Conservation (phyloP, 1,140 invertebrate species). For the Bradysia coprophila region DNA sequence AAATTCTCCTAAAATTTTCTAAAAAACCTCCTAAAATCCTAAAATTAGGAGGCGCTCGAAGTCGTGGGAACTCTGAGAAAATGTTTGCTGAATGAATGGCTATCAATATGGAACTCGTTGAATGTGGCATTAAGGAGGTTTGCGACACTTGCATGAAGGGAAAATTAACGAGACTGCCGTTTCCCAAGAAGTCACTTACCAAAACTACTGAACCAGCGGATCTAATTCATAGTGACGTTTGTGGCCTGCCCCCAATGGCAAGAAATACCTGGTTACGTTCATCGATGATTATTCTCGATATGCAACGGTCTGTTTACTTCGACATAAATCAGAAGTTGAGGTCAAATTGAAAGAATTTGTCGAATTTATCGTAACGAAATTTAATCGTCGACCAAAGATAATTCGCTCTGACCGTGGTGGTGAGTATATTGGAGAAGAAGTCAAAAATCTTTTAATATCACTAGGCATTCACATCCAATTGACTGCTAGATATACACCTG, state of each 20-base stretch:
- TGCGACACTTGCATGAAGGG: conserved; percentile 8
- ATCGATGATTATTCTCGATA: conserved; percentile 14
- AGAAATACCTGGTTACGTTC: conserved; percentile 12
- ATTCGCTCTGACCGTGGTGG: conserved; percentile 13
- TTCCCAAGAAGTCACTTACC: conserved; percentile 32
- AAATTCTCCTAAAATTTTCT: no score
- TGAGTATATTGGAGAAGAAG: conserved; percentile 8
- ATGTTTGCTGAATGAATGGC: no score
- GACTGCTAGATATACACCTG: conserved; percentile 22
- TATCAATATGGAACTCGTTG: no score
- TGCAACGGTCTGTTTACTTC: conserved; percentile 4
- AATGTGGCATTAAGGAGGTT: no score
- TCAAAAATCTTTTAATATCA: conserved; percentile 5
- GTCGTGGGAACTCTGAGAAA: no score
- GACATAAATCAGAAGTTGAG: conserved; percentile 6
- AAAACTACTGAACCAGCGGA: conserved; percentile 11
- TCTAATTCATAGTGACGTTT: conserved; percentile 20
- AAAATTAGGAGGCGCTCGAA: no score
- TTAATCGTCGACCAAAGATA: conserved; percentile 7
- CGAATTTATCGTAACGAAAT: conserved; percentile 6
- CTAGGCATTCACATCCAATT: conserved; percentile 20
- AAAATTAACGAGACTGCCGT: conserved; percentile 22
- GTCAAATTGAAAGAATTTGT: conserved; percentile 7
- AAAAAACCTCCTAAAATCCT: no score
- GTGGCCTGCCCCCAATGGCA: conserved; percentile 17